phyloP scores from a whole-genome alignment of 2,797 vertebrate genomes.

The Pelochelys cantorii region DNA sequence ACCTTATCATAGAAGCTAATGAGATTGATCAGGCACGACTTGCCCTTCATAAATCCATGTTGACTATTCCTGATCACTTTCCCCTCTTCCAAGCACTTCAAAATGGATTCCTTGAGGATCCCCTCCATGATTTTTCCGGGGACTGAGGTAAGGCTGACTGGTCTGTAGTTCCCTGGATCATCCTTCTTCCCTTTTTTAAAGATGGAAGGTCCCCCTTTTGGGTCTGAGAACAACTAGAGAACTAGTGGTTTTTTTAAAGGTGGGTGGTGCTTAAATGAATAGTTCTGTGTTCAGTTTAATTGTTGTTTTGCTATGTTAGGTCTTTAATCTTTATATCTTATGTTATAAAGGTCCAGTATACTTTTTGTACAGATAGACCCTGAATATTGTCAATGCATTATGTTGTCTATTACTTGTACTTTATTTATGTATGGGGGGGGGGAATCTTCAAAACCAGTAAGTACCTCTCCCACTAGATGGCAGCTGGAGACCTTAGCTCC shows the following conservation, averaged over 20 bases:
- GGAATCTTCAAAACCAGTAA: background rate
- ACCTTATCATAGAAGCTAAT: too few relatives aligned
- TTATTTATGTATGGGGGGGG: background rate
- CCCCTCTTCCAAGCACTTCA: too few relatives aligned
- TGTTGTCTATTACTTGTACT: accelerated
- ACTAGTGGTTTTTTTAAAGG: background rate
- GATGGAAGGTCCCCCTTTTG: background rate
- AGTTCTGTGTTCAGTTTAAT: accelerated
- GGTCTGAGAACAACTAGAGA: background rate
- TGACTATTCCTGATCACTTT: too few relatives aligned
- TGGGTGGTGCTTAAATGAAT: background rate
- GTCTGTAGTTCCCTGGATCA: too few relatives aligned
- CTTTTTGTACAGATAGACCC: background rate
- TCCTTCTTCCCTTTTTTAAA: too few relatives aligned
- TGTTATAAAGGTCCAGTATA: accelerated
- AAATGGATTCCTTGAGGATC: too few relatives aligned
- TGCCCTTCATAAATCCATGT: too few relatives aligned
- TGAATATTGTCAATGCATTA: accelerated
- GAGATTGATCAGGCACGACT: too few relatives aligned
- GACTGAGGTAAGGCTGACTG: too few relatives aligned
- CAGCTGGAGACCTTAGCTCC: conserved; percentile 21
- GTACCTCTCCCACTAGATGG: conserved; percentile 61
- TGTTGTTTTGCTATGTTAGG: background rate
- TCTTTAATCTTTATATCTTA: background rate
- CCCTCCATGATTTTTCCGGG: too few relatives aligned